Evolutionary conservation across 2,113 vertebrate species (phyloP).

Genomic region (Fulica atra): DNA sequence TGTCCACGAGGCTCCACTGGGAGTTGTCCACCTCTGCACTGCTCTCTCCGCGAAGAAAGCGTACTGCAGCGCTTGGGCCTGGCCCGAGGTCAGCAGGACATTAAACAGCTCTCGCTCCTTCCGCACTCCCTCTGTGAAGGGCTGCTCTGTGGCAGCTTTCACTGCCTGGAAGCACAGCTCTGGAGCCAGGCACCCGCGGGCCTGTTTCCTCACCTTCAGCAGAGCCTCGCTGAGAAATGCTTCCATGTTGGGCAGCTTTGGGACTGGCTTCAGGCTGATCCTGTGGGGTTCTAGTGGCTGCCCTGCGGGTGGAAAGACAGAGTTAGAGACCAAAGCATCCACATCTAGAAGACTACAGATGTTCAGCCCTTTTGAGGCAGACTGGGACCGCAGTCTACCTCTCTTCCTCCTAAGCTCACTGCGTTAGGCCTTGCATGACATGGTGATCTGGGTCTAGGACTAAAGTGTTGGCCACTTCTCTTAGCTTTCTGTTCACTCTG

Average conservation of each 20-base stretch:
- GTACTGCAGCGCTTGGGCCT: slow-evolving; percentile 87
- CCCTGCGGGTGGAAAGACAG: slow-evolving; percentile 56
- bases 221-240: slow-evolving; percentile 73
- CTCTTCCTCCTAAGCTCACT: neutral
- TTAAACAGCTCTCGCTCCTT: slow-evolving; percentile 80
- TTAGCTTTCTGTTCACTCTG: neutral
- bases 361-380: neutral
- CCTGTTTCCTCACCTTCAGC: slow-evolving; percentile 63
- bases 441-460: neutral
- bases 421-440: neutral
- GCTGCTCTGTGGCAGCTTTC: slow-evolving; percentile 74
- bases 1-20: slow-evolving; percentile 83
- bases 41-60: slow-evolving; percentile 86
- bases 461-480: neutral
- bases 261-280: slow-evolving; percentile 71
- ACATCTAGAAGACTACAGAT: neutral
- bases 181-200: slow-evolving; percentile 82
- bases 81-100: slow-evolving; percentile 79
- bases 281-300: slow-evolving; percentile 75
- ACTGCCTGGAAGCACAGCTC: slow-evolving; percentile 85
- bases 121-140: slow-evolving; percentile 78
- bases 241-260: slow-evolving; percentile 69
- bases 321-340: neutral
- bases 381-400: neutral
- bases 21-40: slow-evolving; percentile 78